Evolutionary conservation across 2,888 invertebrate genomes (phyloP).

Genomic region (Holacanthella duospinosa): DNA sequence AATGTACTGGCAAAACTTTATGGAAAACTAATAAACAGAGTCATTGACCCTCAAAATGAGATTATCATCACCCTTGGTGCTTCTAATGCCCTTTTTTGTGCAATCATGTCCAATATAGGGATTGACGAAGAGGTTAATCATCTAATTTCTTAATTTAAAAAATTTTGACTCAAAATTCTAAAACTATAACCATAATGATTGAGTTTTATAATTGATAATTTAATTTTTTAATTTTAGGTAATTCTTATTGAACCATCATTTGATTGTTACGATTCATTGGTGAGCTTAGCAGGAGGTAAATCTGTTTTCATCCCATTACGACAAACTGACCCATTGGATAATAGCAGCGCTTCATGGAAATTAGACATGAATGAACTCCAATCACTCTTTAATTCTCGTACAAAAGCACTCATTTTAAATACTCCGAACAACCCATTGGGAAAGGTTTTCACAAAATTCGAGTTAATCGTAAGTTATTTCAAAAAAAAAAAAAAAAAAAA

Average conservation of each 20-base stretch:
- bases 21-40: constrained; percentile 59
- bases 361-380: constrained; percentile 71
- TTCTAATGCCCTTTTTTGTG: constrained; percentile 81
- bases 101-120: constrained; percentile 53
- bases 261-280: constrained; percentile 51
- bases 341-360: constrained; percentile 74
- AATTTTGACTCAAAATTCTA: neutral
- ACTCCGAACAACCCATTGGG: constrained; percentile 94
- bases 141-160: neutral
- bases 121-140: constrained; percentile 31
- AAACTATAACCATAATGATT: too few species aligned
- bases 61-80: constrained; percentile 84
- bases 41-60: constrained; percentile 76
- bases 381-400: constrained; percentile 68
- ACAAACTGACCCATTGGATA: constrained; percentile 45
- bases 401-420: constrained; percentile 91
- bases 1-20: constrained; percentile 75
- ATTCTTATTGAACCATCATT: constrained; percentile 35
- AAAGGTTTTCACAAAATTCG: constrained; percentile 66
- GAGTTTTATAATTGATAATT: neutral
- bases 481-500: too few species aligned
- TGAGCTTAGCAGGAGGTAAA: constrained; percentile 71
- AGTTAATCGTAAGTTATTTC: constrained; percentile 43
- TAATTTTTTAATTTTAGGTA: constrained; percentile 17
- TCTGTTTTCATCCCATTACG: constrained; percentile 78